Conservation (phyloP, 1,140 invertebrate genomes). For the Agrypnia vestita region DNA sequence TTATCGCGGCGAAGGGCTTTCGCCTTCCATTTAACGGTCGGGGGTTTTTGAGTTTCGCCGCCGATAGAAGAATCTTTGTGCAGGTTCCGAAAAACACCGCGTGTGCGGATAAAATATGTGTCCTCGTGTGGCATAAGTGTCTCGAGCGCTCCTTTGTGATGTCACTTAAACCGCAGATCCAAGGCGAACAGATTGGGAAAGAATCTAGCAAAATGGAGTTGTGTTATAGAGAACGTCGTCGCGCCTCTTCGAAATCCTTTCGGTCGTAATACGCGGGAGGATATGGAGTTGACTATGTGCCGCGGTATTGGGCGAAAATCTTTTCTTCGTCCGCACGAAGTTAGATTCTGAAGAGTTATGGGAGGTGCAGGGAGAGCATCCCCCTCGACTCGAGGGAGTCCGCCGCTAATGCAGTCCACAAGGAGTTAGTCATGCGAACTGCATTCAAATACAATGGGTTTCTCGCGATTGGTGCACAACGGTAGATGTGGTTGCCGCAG, state of each 20-base stretch:
- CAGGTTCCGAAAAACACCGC: conserved; percentile 41
- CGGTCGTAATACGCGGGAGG: too few species aligned
- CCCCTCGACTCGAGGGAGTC: not conserved
- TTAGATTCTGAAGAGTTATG: not conserved
- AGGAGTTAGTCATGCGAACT: too few species aligned
- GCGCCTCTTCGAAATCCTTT: not conserved
- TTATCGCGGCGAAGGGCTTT: conserved; percentile 40
- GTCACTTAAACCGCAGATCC: conserved; percentile 38
- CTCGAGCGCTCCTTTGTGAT: conserved; percentile 52
- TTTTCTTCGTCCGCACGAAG: not conserved
- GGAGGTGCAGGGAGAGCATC: not conserved
- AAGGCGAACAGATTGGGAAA: not conserved
- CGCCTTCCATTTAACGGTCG: conserved; percentile 22
- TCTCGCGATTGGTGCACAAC: too few species aligned
- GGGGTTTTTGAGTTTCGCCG: conserved; percentile 48
- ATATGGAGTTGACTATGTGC: not conserved
- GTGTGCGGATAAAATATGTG: conserved; percentile 46
- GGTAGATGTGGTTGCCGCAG: too few species aligned
- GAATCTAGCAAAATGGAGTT: conserved; percentile 8
- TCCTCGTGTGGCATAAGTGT: conserved; percentile 53
- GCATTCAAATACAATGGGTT: too few species aligned
- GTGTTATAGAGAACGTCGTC: not conserved
- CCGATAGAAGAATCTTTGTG: conserved; percentile 35
- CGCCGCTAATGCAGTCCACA: not conserved
- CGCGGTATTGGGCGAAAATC: not conserved